These are phyloP conservation scores for Trimorus sp. DNA, from an alignment of 2,888 invertebrate species.

Conservation along the genomic window DNA sequence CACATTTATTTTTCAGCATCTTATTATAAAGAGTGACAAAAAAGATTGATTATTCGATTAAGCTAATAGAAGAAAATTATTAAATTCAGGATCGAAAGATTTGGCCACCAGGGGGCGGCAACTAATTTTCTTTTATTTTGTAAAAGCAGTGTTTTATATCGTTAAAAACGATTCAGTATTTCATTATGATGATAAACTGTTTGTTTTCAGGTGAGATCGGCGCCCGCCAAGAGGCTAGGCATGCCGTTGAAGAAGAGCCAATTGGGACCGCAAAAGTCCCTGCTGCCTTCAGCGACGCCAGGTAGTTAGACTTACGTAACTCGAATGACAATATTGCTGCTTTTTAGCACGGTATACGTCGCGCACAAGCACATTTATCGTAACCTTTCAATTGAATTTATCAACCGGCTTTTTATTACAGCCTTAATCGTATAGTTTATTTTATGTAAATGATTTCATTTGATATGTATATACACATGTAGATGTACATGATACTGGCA, in stretches of 20 bases:
- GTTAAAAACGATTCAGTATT: no score
- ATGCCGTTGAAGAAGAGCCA: constrained; percentile 77
- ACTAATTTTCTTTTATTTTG: no score
- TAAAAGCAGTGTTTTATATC: no score
- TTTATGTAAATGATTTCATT: constrained; percentile 1
- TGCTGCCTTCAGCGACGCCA: constrained; percentile 68
- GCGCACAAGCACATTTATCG: constrained; percentile 48
- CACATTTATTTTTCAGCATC: no score
- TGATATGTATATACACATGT: neutral
- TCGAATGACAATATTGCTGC: constrained; percentile 4
- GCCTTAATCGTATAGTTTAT: neutral
- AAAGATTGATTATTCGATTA: no score
- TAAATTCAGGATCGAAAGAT: no score
- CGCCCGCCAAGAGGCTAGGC: constrained; percentile 76
- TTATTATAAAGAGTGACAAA: no score
- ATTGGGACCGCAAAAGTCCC: constrained; percentile 78
- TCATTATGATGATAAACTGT: constrained; percentile 4
- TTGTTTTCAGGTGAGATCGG: constrained; percentile 75
- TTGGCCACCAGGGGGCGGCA: no score
- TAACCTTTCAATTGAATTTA: constrained; percentile 18
- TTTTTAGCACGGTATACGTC: constrained; percentile 50
- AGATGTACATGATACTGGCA: no score
- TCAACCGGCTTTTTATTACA: constrained; percentile 37
- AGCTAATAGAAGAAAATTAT: no score
- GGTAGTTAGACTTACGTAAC: constrained; percentile 44